Conservation (phyloP, 2,888 invertebrate genomes). For the Antheraea assamensis region DNA sequence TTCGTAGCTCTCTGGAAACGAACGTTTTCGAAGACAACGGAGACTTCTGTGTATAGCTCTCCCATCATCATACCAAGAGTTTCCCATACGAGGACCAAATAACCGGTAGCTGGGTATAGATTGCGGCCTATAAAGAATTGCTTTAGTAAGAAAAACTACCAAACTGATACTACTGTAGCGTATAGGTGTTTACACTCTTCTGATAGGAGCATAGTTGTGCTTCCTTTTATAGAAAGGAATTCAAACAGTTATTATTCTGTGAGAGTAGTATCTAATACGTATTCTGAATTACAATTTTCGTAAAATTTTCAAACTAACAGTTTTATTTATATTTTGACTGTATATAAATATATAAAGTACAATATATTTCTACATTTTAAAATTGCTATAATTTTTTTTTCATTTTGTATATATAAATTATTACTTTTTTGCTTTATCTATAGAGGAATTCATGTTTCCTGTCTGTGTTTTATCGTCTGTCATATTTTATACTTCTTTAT, state of each 20-base stretch:
- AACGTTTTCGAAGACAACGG: conserved; percentile 93
- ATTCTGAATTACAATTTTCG: too few relatives aligned
- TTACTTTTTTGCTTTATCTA: too few relatives aligned
- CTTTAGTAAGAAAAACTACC: neutral
- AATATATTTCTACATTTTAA: too few relatives aligned
- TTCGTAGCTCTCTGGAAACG: conserved; percentile 92
- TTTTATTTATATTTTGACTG: too few relatives aligned
- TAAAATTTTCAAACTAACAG: too few relatives aligned
- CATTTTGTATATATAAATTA: too few relatives aligned
- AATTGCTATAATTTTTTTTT: too few relatives aligned
- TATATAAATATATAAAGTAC: too few relatives aligned
- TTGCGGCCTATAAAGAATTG: conserved; percentile 81
- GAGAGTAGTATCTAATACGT: too few relatives aligned
- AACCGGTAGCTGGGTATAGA: conserved; percentile 92
- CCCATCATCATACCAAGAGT: conserved; percentile 88
- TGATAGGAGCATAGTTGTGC: neutral
- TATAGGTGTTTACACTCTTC: neutral
- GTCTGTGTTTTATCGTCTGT: too few relatives aligned
- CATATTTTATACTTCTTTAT: neutral
- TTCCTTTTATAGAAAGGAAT: neutral
- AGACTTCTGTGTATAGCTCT: conserved; percentile 85
- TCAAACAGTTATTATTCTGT: too few relatives aligned
- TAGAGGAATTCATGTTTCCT: too few relatives aligned
- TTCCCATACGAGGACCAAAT: conserved; percentile 89
- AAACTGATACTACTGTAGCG: neutral